phyloP scores from a whole-genome alignment of 2,888 invertebrate genomes.

The Atethmia centrago region DNA sequence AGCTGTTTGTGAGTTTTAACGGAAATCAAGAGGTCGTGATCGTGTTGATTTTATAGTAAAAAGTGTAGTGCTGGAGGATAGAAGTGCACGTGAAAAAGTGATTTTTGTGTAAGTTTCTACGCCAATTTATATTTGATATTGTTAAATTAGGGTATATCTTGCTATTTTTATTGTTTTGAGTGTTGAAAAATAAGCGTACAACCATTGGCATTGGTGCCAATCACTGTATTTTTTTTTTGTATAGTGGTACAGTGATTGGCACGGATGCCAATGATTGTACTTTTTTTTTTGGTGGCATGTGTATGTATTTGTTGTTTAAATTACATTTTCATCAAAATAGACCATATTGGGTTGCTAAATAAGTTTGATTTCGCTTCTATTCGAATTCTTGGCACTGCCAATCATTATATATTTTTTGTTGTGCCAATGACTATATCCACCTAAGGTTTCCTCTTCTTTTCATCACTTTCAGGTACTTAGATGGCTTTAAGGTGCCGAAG shows the following conservation, averaged over 20 bases:
- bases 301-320: conserved; percentile 40
- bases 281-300: conserved; percentile 48
- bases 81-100: conserved; percentile 48
- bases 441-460: conserved; percentile 42
- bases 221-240: conserved; percentile 51
- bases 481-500: conserved; percentile 42
- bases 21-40: conserved; percentile 36
- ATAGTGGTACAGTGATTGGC: conserved; percentile 43
- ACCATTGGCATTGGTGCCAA: conserved; percentile 43
- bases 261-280: conserved; percentile 46
- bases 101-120: conserved; percentile 51
- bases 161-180: conserved; percentile 50
- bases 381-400: conserved; percentile 53
- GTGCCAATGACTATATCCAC: conserved; percentile 57
- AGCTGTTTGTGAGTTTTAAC: conserved; percentile 35
- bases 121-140: conserved; percentile 47
- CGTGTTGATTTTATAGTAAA: conserved; percentile 44
- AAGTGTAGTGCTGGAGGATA: conserved; percentile 47
- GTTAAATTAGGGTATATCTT: conserved; percentile 47
- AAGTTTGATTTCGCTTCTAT: conserved; percentile 49
- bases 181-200: conserved; percentile 50
- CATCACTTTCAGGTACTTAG: conserved; percentile 33
- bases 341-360: conserved; percentile 44
- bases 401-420: conserved; percentile 48
- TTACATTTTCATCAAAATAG: conserved; percentile 52